Evolutionary conservation across 2,797 vertebrate genomes (phyloP), one percentile per base, ranked within the genome.

Genomic region (Natrix natrix): DNA sequence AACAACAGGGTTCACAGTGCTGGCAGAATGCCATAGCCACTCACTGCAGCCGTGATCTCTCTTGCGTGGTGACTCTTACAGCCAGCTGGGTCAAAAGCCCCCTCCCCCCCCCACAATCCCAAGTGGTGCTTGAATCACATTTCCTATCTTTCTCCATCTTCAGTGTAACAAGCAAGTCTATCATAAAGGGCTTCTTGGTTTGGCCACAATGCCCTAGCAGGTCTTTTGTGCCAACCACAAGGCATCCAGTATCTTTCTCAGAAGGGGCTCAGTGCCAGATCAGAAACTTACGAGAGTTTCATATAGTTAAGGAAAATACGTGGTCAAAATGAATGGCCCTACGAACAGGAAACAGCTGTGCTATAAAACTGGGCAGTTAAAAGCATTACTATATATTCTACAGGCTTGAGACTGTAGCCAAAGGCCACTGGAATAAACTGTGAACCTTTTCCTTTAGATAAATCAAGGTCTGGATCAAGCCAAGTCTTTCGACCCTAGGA

Each of bases 31-130:
- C 93, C 93, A 94, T 60, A 86, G 93, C 93, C 89, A 91, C 66
- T 88, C 89, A 89, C 92, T 57, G 92, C 60, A 87, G 92, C 88
- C 78, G 87, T 66, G 91, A 87, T 89, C 91, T 61, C 94, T 88
- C 78, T 91, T 66, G 88, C 83, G 74, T 32, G 26, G 69, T 89
- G 93, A 57, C 66, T 91, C 90, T 91, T 74, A 66, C 57, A 89
- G 93, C 93, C 90, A 91, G 93, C 92, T 93, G 92, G 90, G 92
- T 89, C 88, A 69, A 91, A 93, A 93, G 55, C 54, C 91, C 87
- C 17, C 89, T 86, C 61, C 86, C 83, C 89, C 74, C 52, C 83
- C 59, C 87, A 8, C 43, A 66, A 86, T 66, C 90, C 52, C 90
- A 93, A 63, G 66, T 32, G 92, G 66, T 24, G 26, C 90, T 89